Evolutionary conservation across 2,113 vertebrate genomes (phyloP), one percentile per base, ranked within the genome.

Genomic region (Lycocorax pyrrhopterus): DNA sequence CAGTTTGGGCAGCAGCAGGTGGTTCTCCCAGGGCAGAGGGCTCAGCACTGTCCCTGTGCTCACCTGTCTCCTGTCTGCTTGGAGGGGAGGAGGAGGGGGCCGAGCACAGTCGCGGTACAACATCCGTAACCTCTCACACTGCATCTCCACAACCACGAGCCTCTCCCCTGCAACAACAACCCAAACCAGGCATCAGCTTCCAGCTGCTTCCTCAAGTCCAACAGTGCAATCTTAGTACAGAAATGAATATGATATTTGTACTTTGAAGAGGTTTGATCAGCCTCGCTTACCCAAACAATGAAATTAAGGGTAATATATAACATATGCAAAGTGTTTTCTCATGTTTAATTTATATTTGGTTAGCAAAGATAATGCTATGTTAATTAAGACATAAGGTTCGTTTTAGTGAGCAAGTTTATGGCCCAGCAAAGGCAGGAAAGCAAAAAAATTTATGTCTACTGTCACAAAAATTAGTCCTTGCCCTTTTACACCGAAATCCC

Each of bases 91-190:
- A 13, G 99, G 99, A 2, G 99, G 99, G 15, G 99, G 99, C 26
- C 99, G 99, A 72, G 99, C 99, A 35, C 99, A 99, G 95, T 99
- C 99, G 7, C 99, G 98, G 95, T 99, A 99, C 68, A 99, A 95
- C 99, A 99, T 99, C 93, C 99, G 97, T 39, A 99, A 97, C 91
- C 99, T 98, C 87, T 99, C 99, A 88, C 99, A 99, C 81, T 99
- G 99, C 85, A 99, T 98, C 96, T 99, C 99, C 27, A 99, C 99
- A 67, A 99, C 98, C 10, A 98, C 97, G 7, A 99, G 98, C 29
- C 99, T 98, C 94, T 99, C 99, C 90, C 99, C 99, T 99, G 94
- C 16, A 97, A 91, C 41, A 58, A 63, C 17, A 97, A 62, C 80
- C 3, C 7, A 51, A 33, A 35, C 6, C 59, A 6, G 10, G n/a